These are phyloP conservation scores for Urocolius indicus DNA, from an alignment of 2,113 vertebrate genomes.

Conservation along the genomic window DNA sequence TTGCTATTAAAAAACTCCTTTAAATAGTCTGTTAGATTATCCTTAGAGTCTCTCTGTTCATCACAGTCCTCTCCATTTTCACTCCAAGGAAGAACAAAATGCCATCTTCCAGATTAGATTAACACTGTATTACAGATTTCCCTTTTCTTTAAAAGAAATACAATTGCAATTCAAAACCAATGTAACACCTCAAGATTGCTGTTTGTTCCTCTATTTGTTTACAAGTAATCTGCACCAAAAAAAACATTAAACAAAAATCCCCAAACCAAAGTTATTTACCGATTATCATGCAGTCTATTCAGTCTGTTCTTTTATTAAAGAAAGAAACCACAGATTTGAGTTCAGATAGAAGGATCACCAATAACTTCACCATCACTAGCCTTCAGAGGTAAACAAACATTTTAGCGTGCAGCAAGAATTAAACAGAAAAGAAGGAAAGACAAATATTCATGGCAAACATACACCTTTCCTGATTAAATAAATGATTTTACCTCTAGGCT, in stretches of 20 bases:
- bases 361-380: not conserved
- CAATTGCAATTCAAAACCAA: not conserved
- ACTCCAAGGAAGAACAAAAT: not conserved
- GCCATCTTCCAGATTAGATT: not conserved
- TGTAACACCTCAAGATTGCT: not conserved
- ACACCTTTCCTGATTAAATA: not conserved
- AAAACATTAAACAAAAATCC: not conserved
- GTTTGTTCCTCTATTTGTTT: not conserved
- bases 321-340: conserved; percentile 3
- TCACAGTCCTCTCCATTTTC: not conserved
- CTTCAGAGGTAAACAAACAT: conserved; percentile 4
- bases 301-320: not conserved
- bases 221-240: not conserved
- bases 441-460: not conserved
- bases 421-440: not conserved
- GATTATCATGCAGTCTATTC: not conserved
- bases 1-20: not conserved
- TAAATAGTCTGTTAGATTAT: not conserved
- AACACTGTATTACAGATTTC: not conserved
- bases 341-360: not conserved
- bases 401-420: not conserved
- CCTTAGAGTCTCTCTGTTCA: not conserved
- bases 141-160: not conserved
- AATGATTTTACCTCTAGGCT: not conserved
- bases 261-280: not conserved